Evolutionary conservation across 2,797 vertebrate species (phyloP).

Genomic region (Lacerta bilineata): DNA sequence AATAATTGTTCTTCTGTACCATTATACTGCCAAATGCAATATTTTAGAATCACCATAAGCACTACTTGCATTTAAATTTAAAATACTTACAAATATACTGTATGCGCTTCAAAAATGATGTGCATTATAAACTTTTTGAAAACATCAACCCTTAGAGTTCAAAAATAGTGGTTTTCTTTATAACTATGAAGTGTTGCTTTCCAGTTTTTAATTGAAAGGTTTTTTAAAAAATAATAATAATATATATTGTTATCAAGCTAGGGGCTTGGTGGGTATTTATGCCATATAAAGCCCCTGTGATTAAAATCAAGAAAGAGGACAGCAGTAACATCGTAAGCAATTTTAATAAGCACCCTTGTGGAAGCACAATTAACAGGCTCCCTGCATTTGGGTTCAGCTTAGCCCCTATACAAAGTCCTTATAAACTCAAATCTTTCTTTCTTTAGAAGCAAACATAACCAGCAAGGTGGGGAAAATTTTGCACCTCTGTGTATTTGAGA

Average conservation of each 20-base stretch:
- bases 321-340: not conserved
- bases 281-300: not conserved
- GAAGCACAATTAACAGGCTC: not conserved
- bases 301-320: conserved; percentile 9
- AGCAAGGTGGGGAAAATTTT: too few relatives aligned
- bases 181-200: not conserved
- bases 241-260: not conserved
- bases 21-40: not conserved
- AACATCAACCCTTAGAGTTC: not conserved
- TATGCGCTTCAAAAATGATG: not conserved
- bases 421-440: not conserved
- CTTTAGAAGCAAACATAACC: not conserved
- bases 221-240: not conserved
- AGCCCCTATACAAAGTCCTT: not conserved
- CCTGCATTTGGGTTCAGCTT: not conserved
- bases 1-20: not conserved
- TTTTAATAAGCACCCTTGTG: not conserved
- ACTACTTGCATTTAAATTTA: not conserved
- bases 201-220: conserved; percentile 3
- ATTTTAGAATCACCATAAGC: not conserved
- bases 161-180: not conserved
- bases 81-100: not conserved
- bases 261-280: not conserved
- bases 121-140: not conserved
- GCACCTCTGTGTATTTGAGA: not conserved